Conservation (phyloP, 2,888 invertebrate genomes). For the Dromius quadrimaculatus region DNA sequence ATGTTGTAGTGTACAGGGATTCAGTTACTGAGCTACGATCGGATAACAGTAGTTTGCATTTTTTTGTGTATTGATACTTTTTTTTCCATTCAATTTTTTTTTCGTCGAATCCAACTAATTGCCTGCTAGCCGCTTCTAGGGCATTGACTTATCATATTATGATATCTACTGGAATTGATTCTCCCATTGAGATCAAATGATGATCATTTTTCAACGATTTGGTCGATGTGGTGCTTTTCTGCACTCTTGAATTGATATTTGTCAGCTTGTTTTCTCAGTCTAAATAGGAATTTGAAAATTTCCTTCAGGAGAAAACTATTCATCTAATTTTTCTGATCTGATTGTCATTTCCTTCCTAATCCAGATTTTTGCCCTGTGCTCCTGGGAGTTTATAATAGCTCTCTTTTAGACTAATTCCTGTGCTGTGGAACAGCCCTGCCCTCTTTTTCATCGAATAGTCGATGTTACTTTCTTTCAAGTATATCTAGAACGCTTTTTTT, state of each 20-base stretch:
- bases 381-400: slow-evolving; percentile 56
- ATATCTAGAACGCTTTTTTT: too few relatives aligned
- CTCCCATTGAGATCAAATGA: slow-evolving; percentile 55
- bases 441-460: too few relatives aligned
- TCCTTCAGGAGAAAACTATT: slow-evolving; percentile 57
- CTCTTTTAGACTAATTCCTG: slow-evolving; percentile 56
- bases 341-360: slow-evolving; percentile 44
- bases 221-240: slow-evolving; percentile 57
- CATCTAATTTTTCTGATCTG: slow-evolving; percentile 55
- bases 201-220: slow-evolving; percentile 57
- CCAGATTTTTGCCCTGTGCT: slow-evolving; percentile 28
- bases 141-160: slow-evolving; percentile 54
- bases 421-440: slow-evolving; percentile 53
- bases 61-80: slow-evolving; percentile 3
- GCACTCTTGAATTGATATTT: slow-evolving; percentile 53
- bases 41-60: slow-evolving; percentile 54
- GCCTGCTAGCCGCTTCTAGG: slow-evolving; percentile 53
- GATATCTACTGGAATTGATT: slow-evolving; percentile 54
- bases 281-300: slow-evolving; percentile 59
- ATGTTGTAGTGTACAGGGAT: too few relatives aligned
- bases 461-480: too few relatives aligned
- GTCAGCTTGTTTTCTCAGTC: slow-evolving; percentile 55
- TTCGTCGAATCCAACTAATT: slow-evolving; percentile 48
- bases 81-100: slow-evolving; percentile 5
- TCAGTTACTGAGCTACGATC: slow-evolving; percentile 53